Percentiles rank a stretch among this genome's conserved stretches.
Evolutionary conservation across 1,140 invertebrate species (phyloP).

Genomic region (Hetaerina americana): DNA sequence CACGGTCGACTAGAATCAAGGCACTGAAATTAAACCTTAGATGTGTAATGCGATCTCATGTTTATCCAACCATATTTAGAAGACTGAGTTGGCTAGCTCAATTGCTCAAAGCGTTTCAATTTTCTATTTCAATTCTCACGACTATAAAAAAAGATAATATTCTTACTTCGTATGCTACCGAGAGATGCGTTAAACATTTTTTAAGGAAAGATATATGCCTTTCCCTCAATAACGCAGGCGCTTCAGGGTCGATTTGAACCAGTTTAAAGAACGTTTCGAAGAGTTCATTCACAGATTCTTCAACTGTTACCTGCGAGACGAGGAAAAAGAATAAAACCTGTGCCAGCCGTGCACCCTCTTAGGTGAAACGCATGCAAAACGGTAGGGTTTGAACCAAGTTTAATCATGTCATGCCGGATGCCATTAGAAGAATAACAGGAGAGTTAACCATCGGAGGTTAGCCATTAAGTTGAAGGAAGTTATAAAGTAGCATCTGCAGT

Average conservation of each 20-base stretch:
- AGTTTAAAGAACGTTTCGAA: conserved; percentile 44
- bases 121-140: neutral
- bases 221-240: conserved; percentile 46
- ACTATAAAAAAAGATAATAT: conserved; percentile 10
- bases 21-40: conserved; percentile 35
- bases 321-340: conserved; percentile 20
- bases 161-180: conserved; percentile 50
- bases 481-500: neutral
- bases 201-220: conserved; percentile 55
- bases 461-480: no score
- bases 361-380: neutral
- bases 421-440: no score
- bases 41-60: conserved; percentile 11
- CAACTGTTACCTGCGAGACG: conserved; percentile 44
- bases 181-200: conserved; percentile 50
- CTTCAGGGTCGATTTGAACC: conserved; percentile 34
- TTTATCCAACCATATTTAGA: neutral
- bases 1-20: conserved; percentile 90
- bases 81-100: no score
- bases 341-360: neutral
- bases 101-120: no score
- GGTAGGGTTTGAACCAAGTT: neutral
- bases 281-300: conserved; percentile 44
- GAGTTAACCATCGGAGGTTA: no score
- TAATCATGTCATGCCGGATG: no score